Percentiles rank a stretch among this genome's conserved stretches.
phyloP scores from a whole-genome alignment of 2,888 invertebrate genomes.

The Punctoribates punctum region DNA sequence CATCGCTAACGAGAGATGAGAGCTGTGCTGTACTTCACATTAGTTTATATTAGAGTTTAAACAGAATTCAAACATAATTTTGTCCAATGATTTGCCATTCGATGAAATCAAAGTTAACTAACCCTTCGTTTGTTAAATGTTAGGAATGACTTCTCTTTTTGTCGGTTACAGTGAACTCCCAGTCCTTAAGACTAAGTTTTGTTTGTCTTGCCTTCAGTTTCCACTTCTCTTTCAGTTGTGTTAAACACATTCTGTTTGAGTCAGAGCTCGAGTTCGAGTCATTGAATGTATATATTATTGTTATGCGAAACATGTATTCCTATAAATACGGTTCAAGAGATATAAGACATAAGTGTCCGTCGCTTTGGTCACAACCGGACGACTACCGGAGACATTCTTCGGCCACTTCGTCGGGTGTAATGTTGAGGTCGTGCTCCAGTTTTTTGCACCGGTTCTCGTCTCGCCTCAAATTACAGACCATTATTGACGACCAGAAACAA shows the following conservation, averaged over 20 bases:
- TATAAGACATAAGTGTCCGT: slow-evolving; percentile 18
- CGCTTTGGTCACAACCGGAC: slow-evolving; percentile 18
- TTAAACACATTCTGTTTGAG: neutral
- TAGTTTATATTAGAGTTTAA: neutral
- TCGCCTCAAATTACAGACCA: slow-evolving; percentile 24
- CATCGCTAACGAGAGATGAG: neutral
- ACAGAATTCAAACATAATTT: neutral
- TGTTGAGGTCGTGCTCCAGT: slow-evolving; percentile 31
- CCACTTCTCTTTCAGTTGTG: neutral
- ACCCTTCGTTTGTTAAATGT: slow-evolving; percentile 8
- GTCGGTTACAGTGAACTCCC: slow-evolving; percentile 1
- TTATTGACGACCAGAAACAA: slow-evolving; percentile 7
- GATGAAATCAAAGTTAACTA: neutral
- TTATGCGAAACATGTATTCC: slow-evolving; percentile 17
- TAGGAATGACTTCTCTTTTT: neutral
- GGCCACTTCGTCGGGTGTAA: neutral
- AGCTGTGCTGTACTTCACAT: neutral
- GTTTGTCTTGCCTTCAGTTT: neutral
- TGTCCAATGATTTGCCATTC: slow-evolving; percentile 5
- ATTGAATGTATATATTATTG: neutral
- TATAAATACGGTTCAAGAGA: slow-evolving; percentile 16
- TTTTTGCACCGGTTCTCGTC: slow-evolving; percentile 30
- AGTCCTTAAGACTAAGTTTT: neutral
- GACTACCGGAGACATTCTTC: neutral
- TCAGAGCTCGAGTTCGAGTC: neutral